Conservation (phyloP, 2,888 invertebrate genomes). For the Tryphoninae sp. region DNA sequence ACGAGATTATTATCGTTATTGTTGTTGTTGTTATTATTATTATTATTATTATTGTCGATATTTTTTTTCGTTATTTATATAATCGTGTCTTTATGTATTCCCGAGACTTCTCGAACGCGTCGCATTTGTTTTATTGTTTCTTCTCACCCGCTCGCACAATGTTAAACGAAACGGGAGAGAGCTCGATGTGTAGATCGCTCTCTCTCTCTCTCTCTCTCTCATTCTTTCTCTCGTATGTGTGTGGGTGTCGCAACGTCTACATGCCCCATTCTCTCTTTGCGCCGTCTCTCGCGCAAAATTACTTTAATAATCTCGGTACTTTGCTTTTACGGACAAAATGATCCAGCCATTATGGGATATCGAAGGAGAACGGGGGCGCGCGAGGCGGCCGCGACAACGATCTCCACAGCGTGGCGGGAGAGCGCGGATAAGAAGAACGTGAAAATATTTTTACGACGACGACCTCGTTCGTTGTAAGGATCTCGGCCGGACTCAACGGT, state of each 20-base stretch:
- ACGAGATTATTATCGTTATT: not conserved
- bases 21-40: not conserved
- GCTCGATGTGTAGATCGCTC: too few species aligned
- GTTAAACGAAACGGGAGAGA: too few species aligned
- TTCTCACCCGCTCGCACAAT: not conserved
- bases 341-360: constrained; percentile 31
- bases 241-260: constrained; percentile 44
- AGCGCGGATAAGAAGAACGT: not conserved
- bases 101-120: not conserved
- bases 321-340: constrained; percentile 46
- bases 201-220: too few species aligned
- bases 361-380: constrained; percentile 8
- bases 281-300: constrained; percentile 31
- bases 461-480: constrained; percentile 22
- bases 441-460: constrained; percentile 37
- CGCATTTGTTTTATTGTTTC: not conserved
- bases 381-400: constrained; percentile 12
- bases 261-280: not conserved
- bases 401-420: not conserved
- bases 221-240: not conserved
- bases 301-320: constrained; percentile 40
- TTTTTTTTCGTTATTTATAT: not conserved
- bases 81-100: not conserved
- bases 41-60: not conserved
- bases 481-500: not conserved